These are phyloP conservation scores for Tetrao urogallus DNA, from an alignment of 2,113 vertebrate genomes.

Conservation along the genomic window DNA sequence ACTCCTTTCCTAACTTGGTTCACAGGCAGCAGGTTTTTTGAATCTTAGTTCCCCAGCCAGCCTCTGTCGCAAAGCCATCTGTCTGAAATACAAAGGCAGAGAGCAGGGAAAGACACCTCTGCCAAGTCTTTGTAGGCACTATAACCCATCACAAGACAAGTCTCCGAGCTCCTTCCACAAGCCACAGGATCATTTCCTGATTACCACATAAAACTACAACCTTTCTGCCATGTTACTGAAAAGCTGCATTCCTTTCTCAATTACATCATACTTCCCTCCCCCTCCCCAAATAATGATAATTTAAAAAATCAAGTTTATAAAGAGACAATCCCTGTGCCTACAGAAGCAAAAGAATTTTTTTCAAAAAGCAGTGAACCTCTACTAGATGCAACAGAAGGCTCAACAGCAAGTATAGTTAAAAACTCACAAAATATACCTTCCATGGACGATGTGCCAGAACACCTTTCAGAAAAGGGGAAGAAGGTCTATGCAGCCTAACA, in stretches of 20 bases:
- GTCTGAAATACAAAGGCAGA: background rate
- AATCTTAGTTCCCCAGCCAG: background rate
- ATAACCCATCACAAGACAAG: background rate
- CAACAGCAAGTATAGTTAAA: background rate
- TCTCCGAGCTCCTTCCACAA: background rate
- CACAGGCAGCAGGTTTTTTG: background rate
- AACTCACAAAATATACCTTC: background rate
- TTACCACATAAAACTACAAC: background rate
- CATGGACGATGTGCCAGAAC: background rate
- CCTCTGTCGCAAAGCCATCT: background rate
- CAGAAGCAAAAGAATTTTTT: background rate
- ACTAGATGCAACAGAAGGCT: background rate
- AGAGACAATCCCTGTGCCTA: background rate
- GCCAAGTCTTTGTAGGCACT: background rate
- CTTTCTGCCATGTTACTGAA: background rate
- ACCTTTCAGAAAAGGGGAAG: background rate
- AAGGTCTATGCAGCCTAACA: background rate
- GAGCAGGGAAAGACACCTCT: background rate
- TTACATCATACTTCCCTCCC: background rate
- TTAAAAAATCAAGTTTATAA: background rate
- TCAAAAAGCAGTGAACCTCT: background rate
- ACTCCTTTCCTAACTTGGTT: background rate
- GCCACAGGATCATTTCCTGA: background rate
- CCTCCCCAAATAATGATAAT: background rate
- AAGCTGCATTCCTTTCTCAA: background rate